Evolutionary conservation across 2,888 invertebrate genomes (phyloP), one percentile per base, ranked within the genome.

Genomic region (Periphyllus acericola): DNA sequence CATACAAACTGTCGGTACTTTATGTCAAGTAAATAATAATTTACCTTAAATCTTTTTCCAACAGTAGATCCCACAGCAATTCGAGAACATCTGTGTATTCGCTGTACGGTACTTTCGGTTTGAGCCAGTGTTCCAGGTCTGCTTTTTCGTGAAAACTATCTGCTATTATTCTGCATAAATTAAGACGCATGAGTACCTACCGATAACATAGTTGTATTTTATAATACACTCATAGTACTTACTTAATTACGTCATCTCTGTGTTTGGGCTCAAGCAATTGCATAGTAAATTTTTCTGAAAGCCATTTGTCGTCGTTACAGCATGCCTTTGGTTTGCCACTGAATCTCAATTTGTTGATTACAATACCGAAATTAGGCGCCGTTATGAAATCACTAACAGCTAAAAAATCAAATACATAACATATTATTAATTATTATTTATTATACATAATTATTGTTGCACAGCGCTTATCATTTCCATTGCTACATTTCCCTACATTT

Each of bases 71-170:
- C 97, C 97, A 97, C 81, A 96, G 93, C 3, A 93, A 93, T 83
- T 93, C 93, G 89, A 97, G 92, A 79, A 96, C 92, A 60, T 94
- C 94, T 29, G 92, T 93, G 91, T 96, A 97, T 91, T 96, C 96
- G 0, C 92, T 91, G 11, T 93, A 93, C 17, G 93, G 92, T 32
- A 96, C 94, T 89, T 95, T 94, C 3, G 95, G 94, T 89, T 94
- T 94, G 29, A 96, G 91, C 94, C 95, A 96, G 91, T 94, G 94
- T 91, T 97, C 97, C 90, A 97, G 91, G 91, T 97, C 97, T 0
- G 96, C 97, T 92, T 97, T 97, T 90, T 94, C 94, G 91, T 95
- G 96, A 92, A 97, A 97, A 91, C 97, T 97, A 9, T 95, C 94
- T 0, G 96, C 95, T 89, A 97, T 95, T 92, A 97, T 96, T 89